Conservation (phyloP, 2,888 invertebrate species). For the Quadroppia sp. region DNA sequence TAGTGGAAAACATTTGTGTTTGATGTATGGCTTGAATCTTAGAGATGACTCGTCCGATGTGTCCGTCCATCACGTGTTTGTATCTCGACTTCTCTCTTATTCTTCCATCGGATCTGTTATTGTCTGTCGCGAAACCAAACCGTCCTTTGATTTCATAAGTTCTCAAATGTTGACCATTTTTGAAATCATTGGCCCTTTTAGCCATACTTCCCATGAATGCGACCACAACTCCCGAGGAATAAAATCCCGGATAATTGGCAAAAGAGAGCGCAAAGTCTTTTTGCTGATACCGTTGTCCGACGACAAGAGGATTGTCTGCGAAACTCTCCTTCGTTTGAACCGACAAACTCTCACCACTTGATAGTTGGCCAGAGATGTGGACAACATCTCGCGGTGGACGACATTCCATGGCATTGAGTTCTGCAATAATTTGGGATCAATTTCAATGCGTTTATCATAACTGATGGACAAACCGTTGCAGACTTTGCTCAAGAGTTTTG, state of each 20-base stretch:
- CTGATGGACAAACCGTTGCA: constrained; percentile 34
- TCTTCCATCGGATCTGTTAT: constrained; percentile 66
- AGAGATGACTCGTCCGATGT: constrained; percentile 69
- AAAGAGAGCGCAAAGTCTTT: constrained; percentile 63
- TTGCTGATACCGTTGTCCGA: constrained; percentile 69
- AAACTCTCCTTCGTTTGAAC: constrained; percentile 56
- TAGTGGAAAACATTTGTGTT: constrained; percentile 58
- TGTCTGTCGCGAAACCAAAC: constrained; percentile 71
- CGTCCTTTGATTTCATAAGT: constrained; percentile 70
- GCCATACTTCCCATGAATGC: constrained; percentile 56
- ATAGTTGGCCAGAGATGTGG: constrained; percentile 44
- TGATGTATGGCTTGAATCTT: constrained; percentile 81
- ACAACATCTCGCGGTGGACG: constrained; percentile 56
- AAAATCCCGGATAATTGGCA: constrained; percentile 61
- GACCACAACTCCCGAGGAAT: constrained; percentile 67
- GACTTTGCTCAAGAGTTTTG: constrained; percentile 19
- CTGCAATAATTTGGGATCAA: constrained; percentile 55
- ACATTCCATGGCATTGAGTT: constrained; percentile 66
- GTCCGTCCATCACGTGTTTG: constrained; percentile 64
- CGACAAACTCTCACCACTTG: constrained; percentile 39
- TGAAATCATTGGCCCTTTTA: constrained; percentile 51
- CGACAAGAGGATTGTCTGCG: constrained; percentile 68
- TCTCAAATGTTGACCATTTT: constrained; percentile 9
- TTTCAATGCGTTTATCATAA: not conserved
- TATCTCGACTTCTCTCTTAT: constrained; percentile 67